Conservation (phyloP, 2,888 invertebrate species). For the Sminthurides aquaticus region DNA sequence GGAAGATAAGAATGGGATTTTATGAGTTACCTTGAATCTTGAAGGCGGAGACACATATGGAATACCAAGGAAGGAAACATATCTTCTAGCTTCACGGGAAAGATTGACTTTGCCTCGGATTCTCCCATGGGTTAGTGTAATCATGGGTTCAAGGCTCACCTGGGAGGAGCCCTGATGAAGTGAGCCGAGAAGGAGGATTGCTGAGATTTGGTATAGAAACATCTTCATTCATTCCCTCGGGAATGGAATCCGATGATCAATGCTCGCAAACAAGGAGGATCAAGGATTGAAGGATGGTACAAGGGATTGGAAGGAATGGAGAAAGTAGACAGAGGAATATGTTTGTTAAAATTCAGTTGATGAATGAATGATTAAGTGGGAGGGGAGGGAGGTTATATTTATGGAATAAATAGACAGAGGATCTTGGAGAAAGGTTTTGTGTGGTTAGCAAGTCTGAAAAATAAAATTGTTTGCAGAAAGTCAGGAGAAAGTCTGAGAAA, state of each 20-base stretch:
- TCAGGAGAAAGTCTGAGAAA: too few species aligned
- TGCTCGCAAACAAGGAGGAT: too few species aligned
- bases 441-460: too few species aligned
- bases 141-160: slow-evolving; percentile 21
- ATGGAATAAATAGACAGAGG: too few species aligned
- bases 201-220: neutral
- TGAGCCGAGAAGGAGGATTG: neutral
- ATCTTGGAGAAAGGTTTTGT: too few species aligned
- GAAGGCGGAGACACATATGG: slow-evolving; percentile 29
- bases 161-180: neutral
- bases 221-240: neutral
- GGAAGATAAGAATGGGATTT: too few species aligned
- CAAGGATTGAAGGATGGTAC: neutral
- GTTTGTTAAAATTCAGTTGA: neutral
- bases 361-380: neutral
- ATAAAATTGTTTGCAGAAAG: too few species aligned
- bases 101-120: slow-evolving; percentile 24
- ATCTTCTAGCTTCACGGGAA: slow-evolving; percentile 25
- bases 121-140: slow-evolving; percentile 25
- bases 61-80: slow-evolving; percentile 27
- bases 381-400: too few species aligned
- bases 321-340: neutral
- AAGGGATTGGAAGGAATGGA: neutral
- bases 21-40: slow-evolving; percentile 29
- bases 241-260: neutral